These are phyloP conservation scores for Columba janthina DNA, from an alignment of 2,113 vertebrate species.

Conservation along the genomic window DNA sequence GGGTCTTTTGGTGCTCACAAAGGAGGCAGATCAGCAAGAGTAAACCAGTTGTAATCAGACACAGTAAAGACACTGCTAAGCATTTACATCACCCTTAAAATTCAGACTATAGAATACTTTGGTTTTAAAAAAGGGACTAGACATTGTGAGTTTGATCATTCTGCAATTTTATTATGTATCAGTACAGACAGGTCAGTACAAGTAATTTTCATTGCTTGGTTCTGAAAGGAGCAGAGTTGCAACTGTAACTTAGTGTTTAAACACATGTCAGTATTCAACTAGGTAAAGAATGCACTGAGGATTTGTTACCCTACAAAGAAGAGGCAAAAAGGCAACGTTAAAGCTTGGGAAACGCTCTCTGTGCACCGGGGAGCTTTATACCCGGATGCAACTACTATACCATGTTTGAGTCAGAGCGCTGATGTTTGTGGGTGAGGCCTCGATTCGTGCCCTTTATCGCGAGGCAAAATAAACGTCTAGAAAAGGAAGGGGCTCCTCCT, in stretches of 20 bases:
- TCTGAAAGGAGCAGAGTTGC: not conserved
- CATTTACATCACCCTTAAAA: not conserved
- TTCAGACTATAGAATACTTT: not conserved
- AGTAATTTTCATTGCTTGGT: not conserved
- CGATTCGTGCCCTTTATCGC: not conserved
- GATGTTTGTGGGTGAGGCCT: not conserved
- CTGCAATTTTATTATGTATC: slow-evolving; percentile 39
- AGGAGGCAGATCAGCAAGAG: not conserved
- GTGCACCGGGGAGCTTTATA: not conserved
- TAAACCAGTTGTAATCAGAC: not conserved
- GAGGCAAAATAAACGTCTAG: not conserved
- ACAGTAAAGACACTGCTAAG: not conserved
- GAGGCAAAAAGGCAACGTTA: not conserved
- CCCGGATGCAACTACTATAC: not conserved
- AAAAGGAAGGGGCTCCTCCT: not conserved
- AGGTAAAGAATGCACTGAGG: not conserved
- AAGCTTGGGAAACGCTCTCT: not conserved
- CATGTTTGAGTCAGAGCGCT: not conserved
- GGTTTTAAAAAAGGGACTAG: slow-evolving; percentile 11
- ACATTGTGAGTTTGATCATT: not conserved
- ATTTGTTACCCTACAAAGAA: not conserved
- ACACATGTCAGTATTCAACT: not conserved
- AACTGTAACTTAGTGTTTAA: not conserved
- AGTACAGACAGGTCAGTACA: slow-evolving; percentile 27
- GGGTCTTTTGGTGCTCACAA: not conserved